Base-by-base conservation (phyloP, 2,888 invertebrate genomes). In the Rugalucina vietnamica region DNA sequence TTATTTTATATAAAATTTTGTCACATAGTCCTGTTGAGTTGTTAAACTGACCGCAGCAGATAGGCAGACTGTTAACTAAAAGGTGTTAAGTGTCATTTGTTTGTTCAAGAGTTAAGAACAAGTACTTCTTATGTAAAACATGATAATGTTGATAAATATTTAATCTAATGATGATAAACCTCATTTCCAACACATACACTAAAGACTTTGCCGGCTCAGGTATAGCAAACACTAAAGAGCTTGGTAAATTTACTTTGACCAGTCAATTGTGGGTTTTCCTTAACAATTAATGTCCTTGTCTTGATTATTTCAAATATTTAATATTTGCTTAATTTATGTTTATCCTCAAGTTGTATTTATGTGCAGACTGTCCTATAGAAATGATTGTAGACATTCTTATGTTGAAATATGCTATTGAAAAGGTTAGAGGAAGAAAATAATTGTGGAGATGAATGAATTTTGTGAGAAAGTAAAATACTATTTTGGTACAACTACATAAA, bases 21-120 rank as follows among this genome's bases (percentile, higher is more conserved):
- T 43, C 8, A 12, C 18, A 43, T 43, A 18, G 43, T 43, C 29
- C 29, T 24, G 60, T 60, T 60, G 60, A 60, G 27, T 10, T 10
- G 60, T 60, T 60, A 29, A 18, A 8, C 60, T 60, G 60, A 60
- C 60, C 60, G 29, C 29, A 5, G 27, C 29, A 10, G 60, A 60
- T 60, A 60, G 60, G 24, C 43, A 39, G 27, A 14, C 27, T 32
- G 37, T 72, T 72, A 72, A 72, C 72, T n/a, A 21, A 37, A 43
- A 39, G 72, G 72, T 72, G 72, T 72, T 43, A 72, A 72, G 72
- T 72, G 72, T 37, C 37, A 21, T 27, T 39, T 29, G 72, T 72
- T 72, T 72, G 39, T 24, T 72, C 27, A 43, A 27, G 43, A 72
- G 39, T 39, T 24, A 72, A 37, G 39, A 72, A 72, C 27, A 43